Evolutionary conservation across 2,888 invertebrate genomes (phyloP), one percentile per base, ranked within the genome.

Genomic region (Athalia cordata): DNA sequence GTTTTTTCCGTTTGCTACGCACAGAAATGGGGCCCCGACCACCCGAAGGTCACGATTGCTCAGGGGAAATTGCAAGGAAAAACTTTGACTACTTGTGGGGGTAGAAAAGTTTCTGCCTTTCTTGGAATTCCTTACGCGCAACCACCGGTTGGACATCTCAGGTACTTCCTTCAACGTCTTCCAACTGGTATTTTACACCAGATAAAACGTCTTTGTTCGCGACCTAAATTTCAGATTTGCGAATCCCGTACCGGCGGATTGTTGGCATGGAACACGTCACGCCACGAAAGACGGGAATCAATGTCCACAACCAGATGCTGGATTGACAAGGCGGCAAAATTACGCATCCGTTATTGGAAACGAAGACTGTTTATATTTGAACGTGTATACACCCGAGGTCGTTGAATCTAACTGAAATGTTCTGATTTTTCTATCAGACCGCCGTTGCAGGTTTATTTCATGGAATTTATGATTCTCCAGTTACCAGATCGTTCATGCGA

Each of bases 361-460:
- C 49, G 74, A 75, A 29, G 74, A 75, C 55, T 74, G 74, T 61
- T 49, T 74, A 43, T 62, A 62, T 49, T 62, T 74, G 8, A 74
- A 62, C 43, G 62, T 75, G n/a, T 75, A 62, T n/a, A 75, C 74
- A 7, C 74, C 74, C 49, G 9, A 6, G 50, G 74, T 75, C n/a
- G 59, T 7, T 9, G 29, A 9, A 29, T 29, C 7, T n/a, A n/a
- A n/a, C n/a, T 47, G 8, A 4, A 50, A 49, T 67, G 13, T 50
- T 13, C 2, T 29, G 0, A 29, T 49, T n/a, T 3, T 15, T 5
- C 3, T 50, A 49, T 67, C 29, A 29, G 2, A 29, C 29, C 29
- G 29, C 29, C 29, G 29, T 29, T 29, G 29, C n/a, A n/a, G 29
- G 15, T 43, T 55, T n/a, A 1, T 5, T 64, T 29, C 45, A n/a